Percentiles rank a stretch among this genome's conserved stretches.
phyloP scores from a whole-genome alignment of 2,888 invertebrate species.

The Mactromeris polynyma region DNA sequence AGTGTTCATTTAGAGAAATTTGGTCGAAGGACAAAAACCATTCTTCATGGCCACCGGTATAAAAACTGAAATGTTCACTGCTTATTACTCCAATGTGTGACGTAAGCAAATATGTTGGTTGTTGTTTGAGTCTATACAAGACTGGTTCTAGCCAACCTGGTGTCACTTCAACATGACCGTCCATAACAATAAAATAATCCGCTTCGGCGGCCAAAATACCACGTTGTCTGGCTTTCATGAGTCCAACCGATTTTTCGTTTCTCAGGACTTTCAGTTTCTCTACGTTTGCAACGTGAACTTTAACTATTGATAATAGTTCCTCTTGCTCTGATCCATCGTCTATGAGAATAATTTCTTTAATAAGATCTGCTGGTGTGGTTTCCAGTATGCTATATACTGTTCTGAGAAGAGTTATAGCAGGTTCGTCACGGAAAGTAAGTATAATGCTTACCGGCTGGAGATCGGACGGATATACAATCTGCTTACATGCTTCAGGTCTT shows the following conservation, averaged over 20 bases:
- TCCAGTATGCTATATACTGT: slow-evolving; percentile 67
- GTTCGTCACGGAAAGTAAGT: slow-evolving; percentile 68
- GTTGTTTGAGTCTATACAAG: slow-evolving; percentile 58
- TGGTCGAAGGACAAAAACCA: slow-evolving; percentile 54
- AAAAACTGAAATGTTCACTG: slow-evolving; percentile 46
- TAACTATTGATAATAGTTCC: slow-evolving; percentile 33
- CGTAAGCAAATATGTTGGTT: slow-evolving; percentile 66
- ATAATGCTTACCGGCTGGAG: slow-evolving; percentile 58
- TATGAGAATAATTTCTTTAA: slow-evolving; percentile 67
- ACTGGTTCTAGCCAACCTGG: slow-evolving; percentile 71
- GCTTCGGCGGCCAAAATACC: slow-evolving; percentile 60
- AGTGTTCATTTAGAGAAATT: slow-evolving; percentile 50
- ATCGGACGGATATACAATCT: slow-evolving; percentile 36
- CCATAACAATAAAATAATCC: slow-evolving; percentile 67
- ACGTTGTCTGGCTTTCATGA: slow-evolving; percentile 67
- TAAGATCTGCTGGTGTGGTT: slow-evolving; percentile 53
- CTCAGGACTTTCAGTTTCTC: slow-evolving; percentile 55
- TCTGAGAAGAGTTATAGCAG: slow-evolving; percentile 60
- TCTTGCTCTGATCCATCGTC: slow-evolving; percentile 67
- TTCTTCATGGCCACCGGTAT: slow-evolving; percentile 11
- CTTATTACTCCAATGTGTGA: slow-evolving; percentile 65
- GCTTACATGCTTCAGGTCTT: slow-evolving; percentile 45
- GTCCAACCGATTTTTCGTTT: slow-evolving; percentile 54
- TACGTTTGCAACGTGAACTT: slow-evolving; percentile 53
- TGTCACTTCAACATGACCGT: slow-evolving; percentile 70